Evolutionary conservation across 2,113 vertebrate genomes (phyloP).

Genomic region (Setophaga coronata): DNA sequence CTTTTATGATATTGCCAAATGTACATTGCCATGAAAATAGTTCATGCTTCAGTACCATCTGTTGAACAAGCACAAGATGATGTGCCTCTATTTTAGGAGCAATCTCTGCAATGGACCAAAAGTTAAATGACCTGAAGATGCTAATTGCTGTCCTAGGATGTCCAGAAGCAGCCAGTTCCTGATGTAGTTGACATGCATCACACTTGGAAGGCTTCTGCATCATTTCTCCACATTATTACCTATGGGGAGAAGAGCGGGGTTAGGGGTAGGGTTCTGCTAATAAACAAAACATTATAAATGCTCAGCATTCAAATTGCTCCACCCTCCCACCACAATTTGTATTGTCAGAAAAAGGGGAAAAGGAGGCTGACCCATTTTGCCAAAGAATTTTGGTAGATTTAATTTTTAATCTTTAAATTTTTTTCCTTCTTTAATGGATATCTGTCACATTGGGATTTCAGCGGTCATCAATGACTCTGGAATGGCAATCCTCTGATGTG

Average conservation of each 20-base stretch:
- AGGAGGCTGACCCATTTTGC: background rate
- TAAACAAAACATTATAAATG: background rate
- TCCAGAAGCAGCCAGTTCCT: background rate
- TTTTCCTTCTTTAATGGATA: background rate
- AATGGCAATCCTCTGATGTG: background rate
- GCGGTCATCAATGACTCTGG: background rate
- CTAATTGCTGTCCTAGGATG: background rate
- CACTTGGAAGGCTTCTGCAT: background rate
- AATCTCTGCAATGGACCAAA: background rate
- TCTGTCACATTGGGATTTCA: background rate
- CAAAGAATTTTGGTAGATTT: background rate
- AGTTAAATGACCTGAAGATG: background rate
- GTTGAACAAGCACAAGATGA: background rate
- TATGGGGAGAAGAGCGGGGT: background rate
- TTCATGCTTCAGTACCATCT: background rate
- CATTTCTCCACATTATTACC: background rate
- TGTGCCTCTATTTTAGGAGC: background rate
- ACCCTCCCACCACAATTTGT: background rate
- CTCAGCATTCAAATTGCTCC: background rate
- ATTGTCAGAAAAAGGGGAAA: background rate
- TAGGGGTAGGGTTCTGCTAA: background rate
- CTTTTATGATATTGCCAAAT: background rate
- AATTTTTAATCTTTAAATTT: background rate
- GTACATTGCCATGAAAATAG: background rate
- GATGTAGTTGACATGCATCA: background rate